Percentiles rank a stretch among this genome's conserved stretches.
Conservation (phyloP, 35 echinoderm and acorn worm species). For the Heliocidaris tuberculata region DNA sequence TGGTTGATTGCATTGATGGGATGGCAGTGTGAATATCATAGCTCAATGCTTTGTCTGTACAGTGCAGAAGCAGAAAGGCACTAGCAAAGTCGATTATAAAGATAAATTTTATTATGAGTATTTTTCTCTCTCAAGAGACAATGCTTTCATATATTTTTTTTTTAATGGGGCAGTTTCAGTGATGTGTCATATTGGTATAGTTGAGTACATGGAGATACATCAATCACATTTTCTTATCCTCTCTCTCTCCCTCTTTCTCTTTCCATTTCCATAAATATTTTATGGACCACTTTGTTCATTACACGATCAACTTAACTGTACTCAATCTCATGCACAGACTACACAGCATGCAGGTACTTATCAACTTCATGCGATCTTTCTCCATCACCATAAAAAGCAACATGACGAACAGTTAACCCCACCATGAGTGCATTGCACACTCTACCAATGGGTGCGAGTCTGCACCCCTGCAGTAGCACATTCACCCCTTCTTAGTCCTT, state of each 20-base stretch:
- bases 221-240: not conserved
- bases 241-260: not conserved
- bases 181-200: no score
- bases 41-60: no score
- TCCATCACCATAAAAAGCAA: not conserved
- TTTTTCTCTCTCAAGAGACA: no score
- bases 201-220: not conserved
- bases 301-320: not conserved
- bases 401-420: not conserved
- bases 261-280: not conserved
- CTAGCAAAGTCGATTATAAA: no score
- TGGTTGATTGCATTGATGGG: not conserved
- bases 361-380: not conserved
- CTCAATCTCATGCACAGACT: not conserved
- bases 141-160: no score
- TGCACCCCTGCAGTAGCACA: constrained; percentile 27
- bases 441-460: constrained; percentile 20
- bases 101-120: no score
- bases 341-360: not conserved
- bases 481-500: not conserved
- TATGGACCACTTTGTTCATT: not conserved
- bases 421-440: not conserved
- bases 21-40: not conserved
- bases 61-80: no score
- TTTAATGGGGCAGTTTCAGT: no score